Evolutionary conservation across 1,140 invertebrate genomes (phyloP), one percentile per base, ranked within the genome.

Genomic region (Drosophila sp.): DNA sequence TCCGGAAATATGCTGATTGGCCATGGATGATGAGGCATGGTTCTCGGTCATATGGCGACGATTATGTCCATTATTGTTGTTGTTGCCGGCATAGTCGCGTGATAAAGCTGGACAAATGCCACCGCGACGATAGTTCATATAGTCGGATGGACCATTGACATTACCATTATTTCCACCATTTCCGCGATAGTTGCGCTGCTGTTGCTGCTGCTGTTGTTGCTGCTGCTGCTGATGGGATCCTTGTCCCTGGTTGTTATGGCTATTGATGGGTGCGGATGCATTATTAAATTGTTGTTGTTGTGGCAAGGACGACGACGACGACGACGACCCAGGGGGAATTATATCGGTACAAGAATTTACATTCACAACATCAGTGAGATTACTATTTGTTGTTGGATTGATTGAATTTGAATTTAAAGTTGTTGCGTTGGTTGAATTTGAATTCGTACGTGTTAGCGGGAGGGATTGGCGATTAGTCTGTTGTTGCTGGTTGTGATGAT

Each of bases 271-370:
- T 68, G 69, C 65, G 74, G 72, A 72, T 90, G 73, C 83, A 70
- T 74, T 80, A 83, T 84, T 86, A 85, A 85, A 72, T 72, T 79
- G 80, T 71, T 67, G 79, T 70, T 70, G 79, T 78, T 80, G 79
- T 50, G 47, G 47, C 60, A 62, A 71, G 47, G 66, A 69, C 41
- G 71, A 79, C 50, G 66, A 75, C 55, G 79, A 58, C 47, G 76
- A 71, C 38, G 79, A 78, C 35, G 87, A 79, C 72, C 90, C 84
- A 87, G 90, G 78, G 80, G 90, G 83, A 91, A 91, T 91, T 89
- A 91, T 85, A 84, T 91, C 90, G 84, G 86, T 91, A 91, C 90
- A 91, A 91, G 90, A 91, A 91, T 91, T 91, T 81, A 91, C 90
- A 91, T 91, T 91, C 90, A 91, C 90, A 91, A 91, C 90, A 90